Conservation (phyloP, 2,113 vertebrate genomes). For the Echinops telfairi region DNA sequence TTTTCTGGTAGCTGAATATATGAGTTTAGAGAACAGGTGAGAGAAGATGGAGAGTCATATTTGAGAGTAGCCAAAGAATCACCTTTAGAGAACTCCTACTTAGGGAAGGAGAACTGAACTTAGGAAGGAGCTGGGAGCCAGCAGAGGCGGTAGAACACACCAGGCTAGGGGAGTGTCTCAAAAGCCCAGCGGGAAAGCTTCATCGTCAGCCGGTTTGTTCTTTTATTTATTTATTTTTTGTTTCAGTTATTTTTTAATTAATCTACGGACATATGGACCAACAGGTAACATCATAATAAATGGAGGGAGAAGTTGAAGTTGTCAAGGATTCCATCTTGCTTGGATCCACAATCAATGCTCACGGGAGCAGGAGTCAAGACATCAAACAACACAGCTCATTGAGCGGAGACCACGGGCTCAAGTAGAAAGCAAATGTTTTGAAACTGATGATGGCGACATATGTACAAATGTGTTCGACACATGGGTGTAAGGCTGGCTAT, state of each 20-base stretch:
- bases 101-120: neutral
- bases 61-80: neutral
- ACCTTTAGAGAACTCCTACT: neutral
- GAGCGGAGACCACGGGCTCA: too few species aligned
- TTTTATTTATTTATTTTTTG: neutral
- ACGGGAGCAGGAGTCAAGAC: too few species aligned
- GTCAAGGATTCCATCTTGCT: too few species aligned
- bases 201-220: neutral
- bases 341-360: too few species aligned
- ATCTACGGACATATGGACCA: neutral
- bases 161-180: neutral
- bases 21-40: neutral
- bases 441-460: too few species aligned
- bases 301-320: too few species aligned
- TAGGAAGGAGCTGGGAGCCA: neutral
- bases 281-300: neutral
- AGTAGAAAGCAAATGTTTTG: too few species aligned
- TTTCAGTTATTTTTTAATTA: constrained; percentile 35
- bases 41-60: neutral
- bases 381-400: too few species aligned
- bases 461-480: too few species aligned
- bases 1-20: neutral
- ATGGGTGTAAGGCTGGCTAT: too few species aligned
- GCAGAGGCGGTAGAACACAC: neutral
- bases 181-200: neutral